Evolutionary conservation across 2,888 invertebrate genomes (phyloP), one percentile per base, ranked within the genome.

Genomic region (Brenthis ino): DNA sequence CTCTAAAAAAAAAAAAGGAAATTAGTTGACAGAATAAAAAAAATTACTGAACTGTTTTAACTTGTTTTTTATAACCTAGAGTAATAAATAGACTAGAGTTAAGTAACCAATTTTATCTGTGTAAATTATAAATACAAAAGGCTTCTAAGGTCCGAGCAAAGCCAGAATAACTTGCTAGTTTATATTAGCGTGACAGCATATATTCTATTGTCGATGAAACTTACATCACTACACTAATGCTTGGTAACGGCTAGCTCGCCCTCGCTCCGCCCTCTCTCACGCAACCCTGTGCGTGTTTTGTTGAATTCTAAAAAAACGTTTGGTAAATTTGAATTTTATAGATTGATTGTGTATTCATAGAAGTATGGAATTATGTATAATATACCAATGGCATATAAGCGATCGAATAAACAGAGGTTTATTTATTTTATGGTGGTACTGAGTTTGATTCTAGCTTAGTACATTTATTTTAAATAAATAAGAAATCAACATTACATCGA

Each of bases 191-290:
- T 43, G 37, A 43, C 11, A 6, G 5, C 16, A 33, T 67, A 47
- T 37, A 33, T 70, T 54, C 66, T 65, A 68, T 64, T 77, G 74
- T 76, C 75, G 75, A 76, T 70, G 75, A 6, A 50, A 69, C 64
- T 77, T 75, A 77, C 84, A 79, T 69, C 85, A 69, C 84, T 85
- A 83, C 2, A 6, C 16, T 87, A 87, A 87, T 85, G 87, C 83
- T 82, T 75, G 81, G 79, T 85, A 88, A 89, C 89, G 87, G 85
- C 86, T 87, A 54, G 43, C 79, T 69, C 77, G 74, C 78, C 72
- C 73, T 63, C 60, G 73, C 78, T 67, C 77, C 78, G 77, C 78
- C 78, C 69, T 51, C 70, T 64, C 70, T 65, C 74, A 76, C 74
- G 77, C 74, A 70, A 75, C 74, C 73, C 72, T 68, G 37, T 69